phyloP scores from a whole-genome alignment of 2,888 invertebrate species.

The Isotomurus palustris region DNA sequence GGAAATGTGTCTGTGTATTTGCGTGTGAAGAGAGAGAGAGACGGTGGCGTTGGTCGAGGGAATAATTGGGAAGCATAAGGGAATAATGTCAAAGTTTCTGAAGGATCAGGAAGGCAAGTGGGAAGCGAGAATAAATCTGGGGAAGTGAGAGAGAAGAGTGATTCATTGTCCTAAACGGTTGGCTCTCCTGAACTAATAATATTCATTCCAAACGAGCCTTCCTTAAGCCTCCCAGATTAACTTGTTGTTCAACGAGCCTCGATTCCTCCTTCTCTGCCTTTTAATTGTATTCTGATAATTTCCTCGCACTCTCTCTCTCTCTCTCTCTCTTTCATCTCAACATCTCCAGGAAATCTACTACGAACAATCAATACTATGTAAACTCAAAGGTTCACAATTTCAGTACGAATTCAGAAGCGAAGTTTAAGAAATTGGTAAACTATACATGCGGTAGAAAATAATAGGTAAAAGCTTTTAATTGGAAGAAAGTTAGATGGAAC shows the following conservation, averaged over 20 bases:
- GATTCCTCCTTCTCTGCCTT: constrained; percentile 21
- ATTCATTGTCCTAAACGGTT: constrained; percentile 41
- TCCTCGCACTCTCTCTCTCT: no score
- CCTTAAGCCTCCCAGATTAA: constrained; percentile 39
- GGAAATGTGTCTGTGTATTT: no score
- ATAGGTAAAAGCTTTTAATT: no score
- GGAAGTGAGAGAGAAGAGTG: no score
- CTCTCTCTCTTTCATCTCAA: neutral
- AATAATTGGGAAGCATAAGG: constrained; percentile 20
- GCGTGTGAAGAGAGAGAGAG: no score
- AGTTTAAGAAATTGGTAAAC: no score
- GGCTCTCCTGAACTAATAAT: constrained; percentile 39
- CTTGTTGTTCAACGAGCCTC: constrained; percentile 34
- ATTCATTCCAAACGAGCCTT: constrained; percentile 39
- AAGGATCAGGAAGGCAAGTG: constrained; percentile 34
- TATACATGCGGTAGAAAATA: no score
- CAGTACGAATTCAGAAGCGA: no score
- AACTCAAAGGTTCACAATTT: no score
- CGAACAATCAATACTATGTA: no score
- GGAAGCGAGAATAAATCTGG: constrained; percentile 15
- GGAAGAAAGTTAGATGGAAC: no score
- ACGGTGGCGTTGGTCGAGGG: no score
- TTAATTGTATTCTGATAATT: constrained; percentile 12
- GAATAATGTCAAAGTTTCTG: constrained; percentile 35
- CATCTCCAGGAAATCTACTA: neutral